A percentile compares a stretch with the other conserved stretches of the same genome.
These are phyloP conservation scores for Xestoiulus laeticollis DNA, from an alignment of 2,888 invertebrate species.

Conservation along the genomic window DNA sequence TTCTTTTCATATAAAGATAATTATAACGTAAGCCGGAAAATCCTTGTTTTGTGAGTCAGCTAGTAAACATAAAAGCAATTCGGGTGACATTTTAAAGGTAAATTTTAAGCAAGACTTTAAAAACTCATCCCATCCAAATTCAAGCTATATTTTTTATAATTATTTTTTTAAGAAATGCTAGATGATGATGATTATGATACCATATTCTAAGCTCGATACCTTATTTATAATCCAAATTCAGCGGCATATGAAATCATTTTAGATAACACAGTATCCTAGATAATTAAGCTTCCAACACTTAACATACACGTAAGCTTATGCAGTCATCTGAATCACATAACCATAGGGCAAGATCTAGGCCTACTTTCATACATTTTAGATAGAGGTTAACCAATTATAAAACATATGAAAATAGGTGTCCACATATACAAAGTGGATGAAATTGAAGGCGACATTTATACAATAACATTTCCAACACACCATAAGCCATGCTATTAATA, in stretches of 20 bases:
- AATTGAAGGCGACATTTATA: neutral
- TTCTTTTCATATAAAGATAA: neutral
- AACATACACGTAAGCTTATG: conserved; percentile 18
- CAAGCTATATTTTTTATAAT: too few relatives aligned
- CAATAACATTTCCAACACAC: neutral
- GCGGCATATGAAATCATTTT: neutral
- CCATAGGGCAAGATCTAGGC: neutral
- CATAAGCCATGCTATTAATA: neutral
- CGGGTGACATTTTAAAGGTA: too few relatives aligned
- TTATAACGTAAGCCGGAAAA: conserved; percentile 29
- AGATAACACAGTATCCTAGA: neutral
- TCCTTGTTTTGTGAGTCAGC: neutral
- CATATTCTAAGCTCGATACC: neutral
- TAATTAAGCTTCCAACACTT: neutral
- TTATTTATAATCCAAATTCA: neutral
- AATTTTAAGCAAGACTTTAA: too few relatives aligned
- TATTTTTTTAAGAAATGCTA: too few relatives aligned
- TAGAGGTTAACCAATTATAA: neutral
- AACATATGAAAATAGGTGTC: too few relatives aligned
- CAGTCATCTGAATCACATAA: neutral
- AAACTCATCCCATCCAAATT: too few relatives aligned
- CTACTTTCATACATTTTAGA: neutral
- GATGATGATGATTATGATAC: neutral
- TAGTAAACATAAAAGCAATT: neutral
- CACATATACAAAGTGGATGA: too few relatives aligned